phyloP scores from a whole-genome alignment of 2,888 invertebrate genomes.

The Dascillus cervinus region DNA sequence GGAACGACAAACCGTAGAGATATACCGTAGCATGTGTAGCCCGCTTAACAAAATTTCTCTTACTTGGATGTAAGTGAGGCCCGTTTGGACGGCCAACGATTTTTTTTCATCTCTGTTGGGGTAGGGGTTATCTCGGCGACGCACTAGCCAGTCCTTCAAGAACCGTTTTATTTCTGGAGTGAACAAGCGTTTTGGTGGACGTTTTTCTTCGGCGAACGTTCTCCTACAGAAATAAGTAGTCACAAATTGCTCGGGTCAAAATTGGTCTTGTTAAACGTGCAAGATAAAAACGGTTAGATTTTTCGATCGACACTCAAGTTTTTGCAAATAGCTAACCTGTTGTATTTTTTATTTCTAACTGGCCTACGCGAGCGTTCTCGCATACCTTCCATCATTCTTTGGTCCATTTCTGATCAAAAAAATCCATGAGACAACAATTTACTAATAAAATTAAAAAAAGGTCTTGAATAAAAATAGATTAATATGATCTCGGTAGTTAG shows the following conservation, averaged over 20 bases:
- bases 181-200: conserved; percentile 64
- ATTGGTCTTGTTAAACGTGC: neutral
- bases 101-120: conserved; percentile 73
- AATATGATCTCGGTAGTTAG: conserved; percentile 31
- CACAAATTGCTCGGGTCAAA: neutral
- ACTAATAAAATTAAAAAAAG: conserved; percentile 30
- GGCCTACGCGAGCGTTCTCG: conserved; percentile 53
- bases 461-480: conserved; percentile 40
- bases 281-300: neutral
- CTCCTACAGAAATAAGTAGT: conserved; percentile 35
- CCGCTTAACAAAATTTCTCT: conserved; percentile 20
- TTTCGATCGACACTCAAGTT: too few relatives aligned
- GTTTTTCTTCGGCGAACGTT: conserved; percentile 51
- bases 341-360: conserved; percentile 63
- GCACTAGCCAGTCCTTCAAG: conserved; percentile 69
- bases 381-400: conserved; percentile 35
- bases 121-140: conserved; percentile 70
- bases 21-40: too few relatives aligned
- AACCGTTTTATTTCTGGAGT: conserved; percentile 73
- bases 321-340: conserved; percentile 54
- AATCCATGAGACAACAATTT: conserved; percentile 33
- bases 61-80: conserved; percentile 71
- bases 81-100: conserved; percentile 62
- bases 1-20: too few relatives aligned
- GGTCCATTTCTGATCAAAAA: conserved; percentile 37